These are phyloP conservation scores for Pseudorhombus dupliciocellatus DNA, from an alignment of 2,113 vertebrate genomes.

Conservation along the genomic window DNA sequence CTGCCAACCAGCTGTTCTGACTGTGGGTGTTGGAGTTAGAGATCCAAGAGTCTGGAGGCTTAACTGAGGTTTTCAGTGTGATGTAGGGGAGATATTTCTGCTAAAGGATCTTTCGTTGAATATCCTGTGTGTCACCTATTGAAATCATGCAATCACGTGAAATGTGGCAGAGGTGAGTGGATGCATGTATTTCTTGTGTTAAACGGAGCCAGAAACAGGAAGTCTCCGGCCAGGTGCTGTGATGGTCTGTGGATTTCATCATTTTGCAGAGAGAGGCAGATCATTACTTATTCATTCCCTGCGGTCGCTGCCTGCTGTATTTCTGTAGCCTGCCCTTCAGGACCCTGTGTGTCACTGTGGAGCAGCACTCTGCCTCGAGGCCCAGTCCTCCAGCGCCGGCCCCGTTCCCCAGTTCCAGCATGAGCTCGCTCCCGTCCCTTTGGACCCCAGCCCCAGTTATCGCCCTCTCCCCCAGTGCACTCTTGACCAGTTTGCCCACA, in stretches of 20 bases:
- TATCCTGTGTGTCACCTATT: not conserved
- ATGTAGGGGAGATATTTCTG: not conserved
- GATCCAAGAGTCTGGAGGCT: not conserved
- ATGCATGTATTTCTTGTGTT: not conserved
- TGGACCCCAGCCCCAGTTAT: constrained; percentile 27
- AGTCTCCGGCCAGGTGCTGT: constrained; percentile 2
- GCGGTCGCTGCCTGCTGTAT: not conserved
- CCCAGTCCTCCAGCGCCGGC: constrained; percentile 11
- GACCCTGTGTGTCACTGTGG: constrained; percentile 13
- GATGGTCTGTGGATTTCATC: not conserved
- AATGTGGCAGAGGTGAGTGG: not conserved
- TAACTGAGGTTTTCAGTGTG: not conserved
- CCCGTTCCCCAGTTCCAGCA: constrained; percentile 24
- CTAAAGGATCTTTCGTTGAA: not conserved
- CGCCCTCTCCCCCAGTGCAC: constrained; percentile 64
- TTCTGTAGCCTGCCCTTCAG: constrained; percentile 21
- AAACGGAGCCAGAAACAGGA: not conserved
- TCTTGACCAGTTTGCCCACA: constrained; percentile 64
- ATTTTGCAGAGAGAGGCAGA: constrained; percentile 4
- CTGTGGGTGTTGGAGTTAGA: not conserved
- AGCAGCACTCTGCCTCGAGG: constrained; percentile 3
- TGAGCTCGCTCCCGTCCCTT: constrained; percentile 4
- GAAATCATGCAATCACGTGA: not conserved
- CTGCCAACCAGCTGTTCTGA: not conserved
- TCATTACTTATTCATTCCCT: not conserved